Base-by-base conservation (phyloP, 2,888 invertebrate species). In the Linyphia triangularis region DNA sequence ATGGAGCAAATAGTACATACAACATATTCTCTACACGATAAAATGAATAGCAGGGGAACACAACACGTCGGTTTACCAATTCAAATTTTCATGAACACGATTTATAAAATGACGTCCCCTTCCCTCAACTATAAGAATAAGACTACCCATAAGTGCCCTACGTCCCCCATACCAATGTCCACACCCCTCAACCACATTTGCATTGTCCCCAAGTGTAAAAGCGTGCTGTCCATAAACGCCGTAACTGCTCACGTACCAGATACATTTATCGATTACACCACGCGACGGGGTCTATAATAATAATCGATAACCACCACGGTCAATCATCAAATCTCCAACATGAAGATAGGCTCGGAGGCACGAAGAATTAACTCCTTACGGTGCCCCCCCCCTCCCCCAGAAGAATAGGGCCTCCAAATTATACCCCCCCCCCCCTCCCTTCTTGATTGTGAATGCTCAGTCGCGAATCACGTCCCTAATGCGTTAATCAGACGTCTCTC, bases 371-470 rank as follows among this genome's bases (percentile, higher is more conserved):
- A n/a, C 26, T 70, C 40, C 19, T 13, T 22, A 40, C 4, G 3
- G 51, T 63, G 81, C n/a, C 81, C 81, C 37, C n/a, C n/a, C 33
- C 37, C 19, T 69, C 5, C 51, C 10, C 51, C 22, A 33, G 26
- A 81, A 59, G 10, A 30, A 51, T 22, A 28, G 9, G 59, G 57
- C 77, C 59, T 13, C 65, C 43, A 85, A 85, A 73, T 69, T 75
- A 51, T 51, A 37, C 37, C 83, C 65, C 67, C 33, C 51, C 33
- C 33, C 30, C n/a, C n/a, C n/a, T n/a, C n/a, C n/a, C n/a, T n/a
- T n/a, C n/a, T n/a, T n/a, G n/a, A n/a, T n/a, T n/a, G 59, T 78
- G 85, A 85, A 85, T 78, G 85, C 85, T 59, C 85, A n/a, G 85
- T 85, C 85, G 61, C 57, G 26, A 70, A 65, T 51, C 79, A 79